Evolutionary conservation across 2,797 vertebrate genomes (phyloP).

Genomic region (Myotis findleyi): DNA sequence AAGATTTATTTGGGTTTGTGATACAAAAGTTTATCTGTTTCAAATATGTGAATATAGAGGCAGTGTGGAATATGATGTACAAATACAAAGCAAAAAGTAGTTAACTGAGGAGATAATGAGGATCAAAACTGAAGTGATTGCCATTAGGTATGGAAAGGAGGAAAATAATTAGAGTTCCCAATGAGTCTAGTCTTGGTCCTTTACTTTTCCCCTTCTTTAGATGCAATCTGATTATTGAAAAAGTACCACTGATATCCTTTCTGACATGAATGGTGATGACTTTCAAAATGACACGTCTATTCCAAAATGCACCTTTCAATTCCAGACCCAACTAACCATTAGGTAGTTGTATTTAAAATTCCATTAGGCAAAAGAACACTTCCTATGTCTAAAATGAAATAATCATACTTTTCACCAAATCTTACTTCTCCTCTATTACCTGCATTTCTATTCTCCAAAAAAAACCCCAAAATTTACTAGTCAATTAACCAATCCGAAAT

Average conservation of each 20-base stretch:
- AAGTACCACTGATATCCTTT: background rate
- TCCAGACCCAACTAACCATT: background rate
- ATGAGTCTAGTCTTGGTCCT: background rate
- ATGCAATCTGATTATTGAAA: background rate
- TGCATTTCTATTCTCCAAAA: background rate
- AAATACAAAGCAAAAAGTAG: background rate
- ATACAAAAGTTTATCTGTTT: background rate
- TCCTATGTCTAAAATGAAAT: background rate
- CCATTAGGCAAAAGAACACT: background rate
- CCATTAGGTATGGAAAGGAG: background rate
- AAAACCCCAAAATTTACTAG: background rate
- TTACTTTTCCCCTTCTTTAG: background rate
- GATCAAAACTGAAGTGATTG: background rate
- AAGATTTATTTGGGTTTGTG: background rate
- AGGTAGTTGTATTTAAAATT: background rate
- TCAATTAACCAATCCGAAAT: background rate
- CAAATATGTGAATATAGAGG: background rate
- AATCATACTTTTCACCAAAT: background rate
- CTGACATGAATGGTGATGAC: background rate
- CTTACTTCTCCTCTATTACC: background rate
- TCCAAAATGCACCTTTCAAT: background rate
- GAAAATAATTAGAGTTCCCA: background rate
- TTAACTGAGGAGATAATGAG: background rate
- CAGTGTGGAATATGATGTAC: background rate
- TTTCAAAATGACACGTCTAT: background rate